Conservation (phyloP, 2,888 invertebrate genomes). For the Lumbricus terrestris region DNA sequence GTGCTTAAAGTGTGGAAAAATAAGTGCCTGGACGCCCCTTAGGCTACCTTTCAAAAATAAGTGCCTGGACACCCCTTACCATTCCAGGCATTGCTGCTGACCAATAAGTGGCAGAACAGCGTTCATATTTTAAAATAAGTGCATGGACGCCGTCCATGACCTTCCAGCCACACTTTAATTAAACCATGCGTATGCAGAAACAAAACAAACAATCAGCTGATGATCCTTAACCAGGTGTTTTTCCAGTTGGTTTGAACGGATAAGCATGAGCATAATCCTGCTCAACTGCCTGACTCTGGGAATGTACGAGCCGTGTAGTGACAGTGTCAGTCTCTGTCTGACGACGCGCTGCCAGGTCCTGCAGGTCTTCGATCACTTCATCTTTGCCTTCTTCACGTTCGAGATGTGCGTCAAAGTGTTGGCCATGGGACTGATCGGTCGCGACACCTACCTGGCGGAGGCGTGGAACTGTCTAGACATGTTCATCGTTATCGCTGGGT, state of each 20-base stretch:
- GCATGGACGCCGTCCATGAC: too few relatives aligned
- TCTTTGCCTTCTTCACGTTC: conserved; percentile 94
- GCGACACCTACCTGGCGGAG: conserved; percentile 91
- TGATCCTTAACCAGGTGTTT: conserved; percentile 39
- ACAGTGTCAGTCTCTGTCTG: conserved; percentile 69
- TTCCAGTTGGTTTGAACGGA: conserved; percentile 97
- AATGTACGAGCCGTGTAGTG: conserved; percentile 98
- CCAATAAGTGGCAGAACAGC: too few relatives aligned
- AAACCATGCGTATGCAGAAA: too few relatives aligned
- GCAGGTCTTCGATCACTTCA: conserved; percentile 94
- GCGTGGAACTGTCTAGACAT: conserved; percentile 98
- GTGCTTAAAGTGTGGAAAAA: too few relatives aligned
- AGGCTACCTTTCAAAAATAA: too few relatives aligned
- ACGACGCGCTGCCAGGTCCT: conserved; percentile 61
- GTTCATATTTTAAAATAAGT: too few relatives aligned
- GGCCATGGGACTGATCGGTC: conserved; percentile 85
- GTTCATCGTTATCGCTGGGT: conserved; percentile 97
- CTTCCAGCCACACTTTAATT: too few relatives aligned
- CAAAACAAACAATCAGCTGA: too few relatives aligned
- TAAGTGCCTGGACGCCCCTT: too few relatives aligned
- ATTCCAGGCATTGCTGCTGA: too few relatives aligned
- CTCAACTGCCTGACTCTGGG: conserved; percentile 97
- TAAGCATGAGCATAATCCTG: conserved; percentile 96
- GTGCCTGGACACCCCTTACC: too few relatives aligned
- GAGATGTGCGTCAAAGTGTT: conserved; percentile 99